These are phyloP conservation scores for Sebastes itinus DNA, from an alignment of 2,797 vertebrate genomes.

Conservation along the genomic window DNA sequence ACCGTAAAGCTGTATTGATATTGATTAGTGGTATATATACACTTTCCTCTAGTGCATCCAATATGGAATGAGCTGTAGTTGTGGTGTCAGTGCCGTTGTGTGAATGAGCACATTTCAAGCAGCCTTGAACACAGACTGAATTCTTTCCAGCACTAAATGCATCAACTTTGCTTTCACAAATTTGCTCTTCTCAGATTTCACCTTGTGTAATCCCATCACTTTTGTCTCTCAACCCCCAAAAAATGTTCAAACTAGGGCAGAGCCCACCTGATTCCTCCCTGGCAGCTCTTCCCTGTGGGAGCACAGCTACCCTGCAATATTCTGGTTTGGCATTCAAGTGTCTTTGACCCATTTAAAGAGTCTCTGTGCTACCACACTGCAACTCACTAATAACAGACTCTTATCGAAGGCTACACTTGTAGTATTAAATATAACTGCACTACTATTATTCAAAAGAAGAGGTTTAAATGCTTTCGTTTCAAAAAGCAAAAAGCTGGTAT, in stretches of 20 bases:
- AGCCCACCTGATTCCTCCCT: neutral
- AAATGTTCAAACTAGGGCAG: neutral
- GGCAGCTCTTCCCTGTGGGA: neutral
- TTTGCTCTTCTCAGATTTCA: neutral
- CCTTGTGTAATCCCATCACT: neutral
- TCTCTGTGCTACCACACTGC: neutral
- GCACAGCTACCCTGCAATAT: neutral
- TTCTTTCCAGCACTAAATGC: neutral
- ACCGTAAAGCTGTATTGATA: neutral
- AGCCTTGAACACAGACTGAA: neutral
- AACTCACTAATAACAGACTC: neutral
- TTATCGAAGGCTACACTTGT: neutral
- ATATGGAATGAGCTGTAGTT: neutral
- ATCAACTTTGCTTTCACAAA: neutral
- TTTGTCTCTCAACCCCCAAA: neutral
- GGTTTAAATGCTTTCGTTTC: neutral
- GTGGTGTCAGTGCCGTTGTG: neutral
- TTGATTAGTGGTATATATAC: neutral
- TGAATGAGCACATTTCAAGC: neutral
- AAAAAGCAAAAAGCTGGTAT: neutral
- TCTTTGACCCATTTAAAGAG: conserved; percentile 16
- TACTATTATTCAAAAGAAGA: neutral
- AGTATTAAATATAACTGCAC: neutral
- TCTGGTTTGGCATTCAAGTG: neutral
- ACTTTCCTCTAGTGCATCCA: neutral